Evolutionary conservation across 2,888 invertebrate species (phyloP).

Genomic region (Lottia gigantea): DNA sequence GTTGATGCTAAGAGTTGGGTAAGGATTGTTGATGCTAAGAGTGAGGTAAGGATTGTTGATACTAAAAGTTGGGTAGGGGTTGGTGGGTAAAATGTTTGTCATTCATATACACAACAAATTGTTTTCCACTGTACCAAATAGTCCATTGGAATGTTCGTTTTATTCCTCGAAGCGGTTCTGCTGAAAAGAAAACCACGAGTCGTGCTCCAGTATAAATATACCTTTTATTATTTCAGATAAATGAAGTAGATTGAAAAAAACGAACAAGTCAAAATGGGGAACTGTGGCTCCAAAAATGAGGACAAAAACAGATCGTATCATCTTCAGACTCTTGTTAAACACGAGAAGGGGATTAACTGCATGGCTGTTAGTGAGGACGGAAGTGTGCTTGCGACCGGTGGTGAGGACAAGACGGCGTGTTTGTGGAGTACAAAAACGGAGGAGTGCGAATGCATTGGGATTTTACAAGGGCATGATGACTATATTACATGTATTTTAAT

Average conservation of each 20-base stretch:
- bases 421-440: constrained; percentile 70
- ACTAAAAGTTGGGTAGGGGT: too few relatives aligned
- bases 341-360: constrained; percentile 70
- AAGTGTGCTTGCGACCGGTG: constrained; percentile 70
- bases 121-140: too few relatives aligned
- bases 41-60: too few relatives aligned
- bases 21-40: too few relatives aligned
- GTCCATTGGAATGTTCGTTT: too few relatives aligned
- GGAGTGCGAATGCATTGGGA: constrained; percentile 70
- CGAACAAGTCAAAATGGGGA: not conserved
- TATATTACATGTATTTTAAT: constrained; percentile 70
- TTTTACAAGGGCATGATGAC: constrained; percentile 69
- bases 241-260: not conserved
- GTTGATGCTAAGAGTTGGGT: too few relatives aligned
- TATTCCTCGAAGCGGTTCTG: too few relatives aligned
- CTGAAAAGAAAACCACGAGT: too few relatives aligned
- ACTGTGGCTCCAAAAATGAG: constrained; percentile 50
- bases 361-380: constrained; percentile 71
- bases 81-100: too few relatives aligned
- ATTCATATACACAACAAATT: too few relatives aligned
- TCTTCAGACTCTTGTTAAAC: constrained; percentile 65
- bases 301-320: constrained; percentile 42
- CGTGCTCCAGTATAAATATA: too few relatives aligned
- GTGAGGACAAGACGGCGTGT: constrained; percentile 70
- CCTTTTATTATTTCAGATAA: too few relatives aligned